Percentiles rank a stretch among this genome's conserved stretches.
Conservation (phyloP, 2,797 vertebrate species). For the Balearica regulorum region DNA sequence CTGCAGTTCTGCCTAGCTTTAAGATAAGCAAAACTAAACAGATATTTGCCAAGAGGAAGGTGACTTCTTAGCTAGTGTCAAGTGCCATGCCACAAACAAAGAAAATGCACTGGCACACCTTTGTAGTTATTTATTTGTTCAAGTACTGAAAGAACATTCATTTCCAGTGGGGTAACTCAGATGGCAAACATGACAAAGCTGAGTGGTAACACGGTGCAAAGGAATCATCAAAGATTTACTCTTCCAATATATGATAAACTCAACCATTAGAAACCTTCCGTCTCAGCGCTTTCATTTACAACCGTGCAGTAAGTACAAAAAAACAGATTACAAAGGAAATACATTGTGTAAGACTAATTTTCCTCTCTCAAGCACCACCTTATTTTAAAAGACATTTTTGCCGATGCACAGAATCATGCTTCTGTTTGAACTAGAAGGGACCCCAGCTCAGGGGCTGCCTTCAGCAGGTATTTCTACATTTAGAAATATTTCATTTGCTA, state of each 20-base stretch:
- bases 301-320: not conserved
- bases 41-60: not conserved
- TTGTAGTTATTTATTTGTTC: not conserved
- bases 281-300: not conserved
- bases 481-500: not conserved
- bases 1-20: not conserved
- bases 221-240: not conserved
- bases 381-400: not conserved
- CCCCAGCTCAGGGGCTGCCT: not conserved
- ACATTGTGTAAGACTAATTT: not conserved
- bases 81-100: not conserved
- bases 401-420: not conserved
- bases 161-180: not conserved
- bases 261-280: not conserved
- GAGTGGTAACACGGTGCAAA: not conserved
- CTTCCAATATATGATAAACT: not conserved
- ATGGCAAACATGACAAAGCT: not conserved
- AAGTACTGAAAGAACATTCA: not conserved
- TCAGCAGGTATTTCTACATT: not conserved
- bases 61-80: accelerated
- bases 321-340: not conserved
- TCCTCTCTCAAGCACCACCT: not conserved
- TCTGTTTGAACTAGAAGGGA: not conserved
- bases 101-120: not conserved
- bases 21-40: not conserved